A percentile compares a stretch with the other conserved stretches of the same genome.
Conservation (phyloP, 2,797 vertebrate genomes). For the Babyrousa celebensis region DNA sequence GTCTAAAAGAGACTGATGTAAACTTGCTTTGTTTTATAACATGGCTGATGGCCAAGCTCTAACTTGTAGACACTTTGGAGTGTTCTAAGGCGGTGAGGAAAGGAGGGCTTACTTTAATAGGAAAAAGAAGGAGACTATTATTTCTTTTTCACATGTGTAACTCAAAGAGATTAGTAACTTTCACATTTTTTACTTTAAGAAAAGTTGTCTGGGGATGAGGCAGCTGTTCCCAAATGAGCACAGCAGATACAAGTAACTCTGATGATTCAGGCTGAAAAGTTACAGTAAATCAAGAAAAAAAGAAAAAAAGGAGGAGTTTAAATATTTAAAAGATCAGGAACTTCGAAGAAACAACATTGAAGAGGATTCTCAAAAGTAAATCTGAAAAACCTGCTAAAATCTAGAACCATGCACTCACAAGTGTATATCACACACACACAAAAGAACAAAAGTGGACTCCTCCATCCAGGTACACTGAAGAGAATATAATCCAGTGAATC, state of each 20-base stretch:
- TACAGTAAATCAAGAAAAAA: not conserved
- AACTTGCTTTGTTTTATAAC: conserved; percentile 61
- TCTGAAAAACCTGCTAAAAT: conserved; percentile 14
- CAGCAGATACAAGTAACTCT: not conserved
- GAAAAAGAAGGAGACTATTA: not conserved
- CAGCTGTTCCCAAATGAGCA: conserved; percentile 34
- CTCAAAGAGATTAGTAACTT: conserved; percentile 52
- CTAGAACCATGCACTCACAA: not conserved
- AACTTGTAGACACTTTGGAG: not conserved
- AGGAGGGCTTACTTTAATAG: not conserved
- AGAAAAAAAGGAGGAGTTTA: conserved; percentile 16
- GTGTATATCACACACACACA: not conserved
- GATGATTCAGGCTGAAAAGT: not conserved
- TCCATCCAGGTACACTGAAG: too few species aligned
- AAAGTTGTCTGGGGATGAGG: conserved; percentile 29
- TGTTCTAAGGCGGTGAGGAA: not conserved
- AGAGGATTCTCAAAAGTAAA: conserved; percentile 2
- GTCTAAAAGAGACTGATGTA: conserved; percentile 14
- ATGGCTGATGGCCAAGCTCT: conserved; percentile 38
- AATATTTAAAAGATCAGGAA: not conserved
- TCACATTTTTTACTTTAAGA: conserved; percentile 36
- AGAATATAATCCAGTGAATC: not conserved
- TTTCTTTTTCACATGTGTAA: conserved; percentile 64
- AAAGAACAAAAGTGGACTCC: not conserved
- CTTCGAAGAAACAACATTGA: conserved; percentile 4